Percentiles rank a stretch among this genome's conserved stretches.
phyloP scores from a whole-genome alignment of 1,140 invertebrate species.

The Coelopa frigida region DNA sequence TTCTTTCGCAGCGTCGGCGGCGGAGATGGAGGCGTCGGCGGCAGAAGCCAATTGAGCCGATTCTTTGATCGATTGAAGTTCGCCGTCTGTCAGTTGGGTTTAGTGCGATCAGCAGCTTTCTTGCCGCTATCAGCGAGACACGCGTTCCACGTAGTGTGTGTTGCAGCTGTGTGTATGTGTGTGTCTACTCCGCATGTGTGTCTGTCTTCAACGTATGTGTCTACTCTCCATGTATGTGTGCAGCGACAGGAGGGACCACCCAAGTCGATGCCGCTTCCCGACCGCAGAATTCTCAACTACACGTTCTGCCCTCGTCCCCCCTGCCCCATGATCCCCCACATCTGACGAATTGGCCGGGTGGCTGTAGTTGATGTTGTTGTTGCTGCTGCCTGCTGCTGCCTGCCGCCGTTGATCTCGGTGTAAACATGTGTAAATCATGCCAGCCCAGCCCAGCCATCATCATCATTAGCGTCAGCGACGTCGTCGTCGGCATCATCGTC shows the following conservation, averaged over 20 bases:
- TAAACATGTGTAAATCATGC: conserved; percentile 15
- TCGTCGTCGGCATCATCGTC: background rate
- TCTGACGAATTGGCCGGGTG: background rate
- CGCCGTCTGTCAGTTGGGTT: conserved; percentile 42
- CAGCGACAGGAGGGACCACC: no score
- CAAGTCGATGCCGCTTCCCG: no score
- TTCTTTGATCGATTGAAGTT: conserved; percentile 34
- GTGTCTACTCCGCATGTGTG: no score
- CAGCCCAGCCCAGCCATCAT: conserved; percentile 1
- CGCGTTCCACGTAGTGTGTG: background rate
- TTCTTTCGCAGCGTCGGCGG: background rate
- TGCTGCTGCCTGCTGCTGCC: no score
- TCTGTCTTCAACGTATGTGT: no score
- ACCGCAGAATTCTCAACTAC: no score
- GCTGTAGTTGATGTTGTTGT: background rate
- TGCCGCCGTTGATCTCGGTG: conserved; percentile 7
- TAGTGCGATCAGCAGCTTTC: conserved; percentile 17
- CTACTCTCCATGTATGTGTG: no score
- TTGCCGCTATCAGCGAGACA: conserved; percentile 11
- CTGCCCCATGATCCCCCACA: no score
- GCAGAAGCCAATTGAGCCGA: background rate
- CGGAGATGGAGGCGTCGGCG: background rate
- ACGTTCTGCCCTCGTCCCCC: no score
- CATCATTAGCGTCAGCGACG: conserved; percentile 3
- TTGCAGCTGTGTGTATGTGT: no score